Evolutionary conservation across 2,113 vertebrate species (phyloP), one percentile per base, ranked within the genome.

Genomic region (Cisticola juncidis): DNA sequence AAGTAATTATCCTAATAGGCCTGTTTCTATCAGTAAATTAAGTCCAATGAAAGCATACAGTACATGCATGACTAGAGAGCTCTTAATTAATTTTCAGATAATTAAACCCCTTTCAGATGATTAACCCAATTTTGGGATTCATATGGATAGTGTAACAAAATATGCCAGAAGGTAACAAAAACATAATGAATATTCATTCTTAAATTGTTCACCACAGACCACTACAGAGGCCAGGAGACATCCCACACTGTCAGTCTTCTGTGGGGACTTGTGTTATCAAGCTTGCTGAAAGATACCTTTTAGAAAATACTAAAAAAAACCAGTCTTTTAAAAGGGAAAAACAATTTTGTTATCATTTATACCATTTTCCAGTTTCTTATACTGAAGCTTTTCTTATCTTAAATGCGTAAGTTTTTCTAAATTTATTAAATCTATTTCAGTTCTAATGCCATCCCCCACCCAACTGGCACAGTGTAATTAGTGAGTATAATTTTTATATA

Each of bases 11-110:
- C 9, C 13, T 61, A 89, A 84, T 19, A 76, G 62, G 62, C 28
- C 26, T 77, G 45, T 45, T 88, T 86, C 64, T 90, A 83, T 62
- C n/a, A 53, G 40, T 76, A 95, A 94, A 95, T 88, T 86, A 84
- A 86, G 12, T 78, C 40, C 71, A 88, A 14, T 50, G 79, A 95
- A 92, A 93, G 93, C 33, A 58, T 51, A 73, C 6, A 82, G 44
- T 42, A 36, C 40, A 82, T 76, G 73, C 57, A 82, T 58, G 71
- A 88, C 82, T 88, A 77, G 50, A 66, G 79, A 73, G 42, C 62
- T 47, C 36, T 86, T 80, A 80, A 93, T 82, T 87, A 94, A 92
- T 61, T 82, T 95, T 66, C 58, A 80, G 90, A 73, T 70, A 24
- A 92, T 82, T 80, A 92, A 96, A 53, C 25, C 21, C 14, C 22